Conservation (phyloP, 2,113 vertebrate species). For the Holacanthus passer region DNA sequence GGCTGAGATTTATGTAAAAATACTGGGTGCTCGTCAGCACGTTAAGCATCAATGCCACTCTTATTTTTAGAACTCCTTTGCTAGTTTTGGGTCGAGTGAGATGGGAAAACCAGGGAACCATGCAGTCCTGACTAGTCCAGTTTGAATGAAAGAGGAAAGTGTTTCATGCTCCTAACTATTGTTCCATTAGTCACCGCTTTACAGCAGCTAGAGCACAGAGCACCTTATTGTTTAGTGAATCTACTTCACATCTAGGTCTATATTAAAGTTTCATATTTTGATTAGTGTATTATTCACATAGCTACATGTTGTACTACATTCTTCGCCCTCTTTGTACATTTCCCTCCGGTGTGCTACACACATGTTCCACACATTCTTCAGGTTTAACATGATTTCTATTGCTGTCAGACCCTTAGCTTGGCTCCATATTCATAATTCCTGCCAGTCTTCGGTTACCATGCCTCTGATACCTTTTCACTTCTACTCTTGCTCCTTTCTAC, state of each 20-base stretch:
- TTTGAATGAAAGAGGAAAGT: background rate
- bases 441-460: background rate
- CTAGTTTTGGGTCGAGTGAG: background rate
- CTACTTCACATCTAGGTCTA: background rate
- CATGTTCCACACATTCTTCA: conserved; percentile 28
- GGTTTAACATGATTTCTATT: conserved; percentile 21
- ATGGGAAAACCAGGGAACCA: background rate
- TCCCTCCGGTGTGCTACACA: background rate
- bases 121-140: background rate
- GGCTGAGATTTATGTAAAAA: background rate
- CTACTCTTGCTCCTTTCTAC: conserved; percentile 9
- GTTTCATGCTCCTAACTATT: background rate
- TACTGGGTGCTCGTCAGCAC: background rate
- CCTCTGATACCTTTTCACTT: conserved; percentile 6
- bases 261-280: background rate
- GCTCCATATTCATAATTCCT: conserved; percentile 17
- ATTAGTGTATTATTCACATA: conserved; percentile 8
- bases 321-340: conserved; percentile 5
- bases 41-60: background rate
- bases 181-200: background rate
- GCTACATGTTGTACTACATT: background rate
- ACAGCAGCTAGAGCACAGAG: conserved; percentile 8
- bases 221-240: background rate
- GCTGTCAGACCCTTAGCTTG: conserved; percentile 20
- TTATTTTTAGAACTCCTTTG: background rate